Percentiles rank a stretch among this genome's conserved stretches.
Conservation (phyloP, 2,113 vertebrate species). For the Pungitius pungitius region DNA sequence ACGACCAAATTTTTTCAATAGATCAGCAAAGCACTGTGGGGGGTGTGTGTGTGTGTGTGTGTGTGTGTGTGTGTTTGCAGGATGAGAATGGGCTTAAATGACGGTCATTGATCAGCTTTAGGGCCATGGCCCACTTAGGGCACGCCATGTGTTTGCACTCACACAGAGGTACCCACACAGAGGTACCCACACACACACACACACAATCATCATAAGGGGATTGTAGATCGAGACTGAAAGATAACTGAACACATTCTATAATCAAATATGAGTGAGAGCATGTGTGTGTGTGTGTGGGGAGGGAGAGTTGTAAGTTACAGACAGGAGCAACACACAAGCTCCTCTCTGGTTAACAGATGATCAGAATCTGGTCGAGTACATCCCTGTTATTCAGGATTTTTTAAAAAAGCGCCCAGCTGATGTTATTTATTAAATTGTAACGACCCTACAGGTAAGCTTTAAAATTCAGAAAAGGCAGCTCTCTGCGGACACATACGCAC, state of each 20-base stretch:
- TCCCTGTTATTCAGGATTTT: not conserved
- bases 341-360: not conserved
- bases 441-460: not conserved
- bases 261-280: not conserved
- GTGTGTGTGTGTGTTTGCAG: constrained; percentile 56
- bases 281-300: too few species aligned
- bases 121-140: constrained; percentile 75
- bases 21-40: constrained; percentile 72
- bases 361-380: not conserved
- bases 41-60: constrained; percentile 64
- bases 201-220: constrained; percentile 39
- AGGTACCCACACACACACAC: constrained; percentile 10
- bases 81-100: constrained; percentile 78
- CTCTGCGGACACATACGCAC: not conserved
- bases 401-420: not conserved
- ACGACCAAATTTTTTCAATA: constrained; percentile 74
- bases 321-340: not conserved
- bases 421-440: not conserved
- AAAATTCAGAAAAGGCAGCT: constrained; percentile 2
- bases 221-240: constrained; percentile 25
- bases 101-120: constrained; percentile 77
- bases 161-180: constrained; percentile 47
- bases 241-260: not conserved
- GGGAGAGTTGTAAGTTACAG: too few species aligned
- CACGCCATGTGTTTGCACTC: constrained; percentile 71